Evolutionary conservation across 2,888 invertebrate species (phyloP), one percentile per base, ranked within the genome.

Genomic region (Plebejus argus): DNA sequence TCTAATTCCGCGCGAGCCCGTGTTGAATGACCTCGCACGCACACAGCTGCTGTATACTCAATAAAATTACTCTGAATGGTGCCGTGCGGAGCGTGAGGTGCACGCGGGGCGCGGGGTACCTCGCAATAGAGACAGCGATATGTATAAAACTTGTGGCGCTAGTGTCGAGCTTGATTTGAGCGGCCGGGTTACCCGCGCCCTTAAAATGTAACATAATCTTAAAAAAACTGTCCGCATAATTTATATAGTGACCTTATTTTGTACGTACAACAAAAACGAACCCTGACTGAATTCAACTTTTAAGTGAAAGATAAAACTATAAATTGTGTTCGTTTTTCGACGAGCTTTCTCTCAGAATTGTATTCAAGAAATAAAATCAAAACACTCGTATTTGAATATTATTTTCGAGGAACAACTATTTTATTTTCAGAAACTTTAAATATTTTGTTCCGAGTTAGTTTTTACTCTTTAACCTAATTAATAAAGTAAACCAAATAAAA

Each of bases 261-360:
- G 28, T 15, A 66, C 28, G n/a, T n/a, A 66, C 66, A 66, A 33
- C 66, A 66, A 66, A 61, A 66, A 33, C 18, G 28, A 66, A 66
- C 33, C 66, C 66, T 28, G 28, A 66, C 66, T 66, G 66, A 66
- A 23, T 28, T 66, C 66, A 66, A 66, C 66, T 66, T 66, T 33
- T 66, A 66, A 66, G 66, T 66, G 66, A 66, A 66, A 33, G 66
- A 66, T 66, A 33, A 66, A 66, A 66, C 66, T 66, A n/a, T 66
- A 18, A 66, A 66, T 66, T 28, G 66, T 66, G 66, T 66, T 66
- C 28, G 66, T 66, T 66, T 66, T 66, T 66, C 61, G 61, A 61
- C 61, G 61, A 61, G 23, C 61, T 23, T 61, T 61, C 61, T 61
- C 66, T 33, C 66, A 15, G 66, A 66, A 66, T 66, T 66, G 28